A percentile compares a stretch with the other conserved stretches of the same genome.
Conservation (phyloP, 2,888 invertebrate species). For the Chirona hameri region DNA sequence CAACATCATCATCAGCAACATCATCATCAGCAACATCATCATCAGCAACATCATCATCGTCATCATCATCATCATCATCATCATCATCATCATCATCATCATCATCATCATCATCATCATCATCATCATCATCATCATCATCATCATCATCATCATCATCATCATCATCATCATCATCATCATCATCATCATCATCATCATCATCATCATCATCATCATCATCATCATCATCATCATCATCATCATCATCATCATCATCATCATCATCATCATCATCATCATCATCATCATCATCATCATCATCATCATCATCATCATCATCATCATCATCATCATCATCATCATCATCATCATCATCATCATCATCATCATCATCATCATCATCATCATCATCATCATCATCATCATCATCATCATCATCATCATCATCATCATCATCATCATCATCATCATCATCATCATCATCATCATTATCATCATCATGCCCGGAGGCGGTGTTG, state of each 20-base stretch:
- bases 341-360: slow-evolving; percentile 22
- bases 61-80: too few relatives aligned
- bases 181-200: slow-evolving; percentile 22
- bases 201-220: slow-evolving; percentile 22
- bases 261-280: slow-evolving; percentile 22
- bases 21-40: too few relatives aligned
- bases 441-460: slow-evolving; percentile 10
- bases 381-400: slow-evolving; percentile 10
- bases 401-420: slow-evolving; percentile 22
- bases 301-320: slow-evolving; percentile 22
- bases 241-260: slow-evolving; percentile 22
- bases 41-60: too few relatives aligned
- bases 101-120: slow-evolving; percentile 22
- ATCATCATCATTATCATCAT: slow-evolving; percentile 8
- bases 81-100: slow-evolving; percentile 22
- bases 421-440: slow-evolving; percentile 22
- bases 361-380: slow-evolving; percentile 9
- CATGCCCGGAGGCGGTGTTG: too few relatives aligned
- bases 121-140: slow-evolving; percentile 22
- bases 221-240: slow-evolving; percentile 22
- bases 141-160: slow-evolving; percentile 22
- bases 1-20: too few relatives aligned
- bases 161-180: slow-evolving; percentile 22
- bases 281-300: slow-evolving; percentile 22
- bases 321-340: slow-evolving; percentile 22